Percentiles rank a stretch among this genome's conserved stretches.
Conservation (phyloP, 1,140 invertebrate species). For the Tetragnatha versicolor region DNA sequence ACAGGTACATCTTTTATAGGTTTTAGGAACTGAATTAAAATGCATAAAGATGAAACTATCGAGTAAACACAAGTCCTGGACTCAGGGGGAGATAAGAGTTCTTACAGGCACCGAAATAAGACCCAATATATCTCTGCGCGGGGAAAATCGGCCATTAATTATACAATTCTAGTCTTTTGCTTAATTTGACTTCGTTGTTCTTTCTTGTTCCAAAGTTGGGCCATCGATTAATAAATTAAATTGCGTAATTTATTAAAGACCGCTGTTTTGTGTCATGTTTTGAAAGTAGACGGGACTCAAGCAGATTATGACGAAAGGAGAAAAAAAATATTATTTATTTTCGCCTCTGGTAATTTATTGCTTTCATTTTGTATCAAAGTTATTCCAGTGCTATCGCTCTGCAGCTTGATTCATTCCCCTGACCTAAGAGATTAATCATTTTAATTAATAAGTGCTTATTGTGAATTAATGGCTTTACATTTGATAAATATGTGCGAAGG, state of each 20-base stretch:
- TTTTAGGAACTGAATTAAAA: too few species aligned
- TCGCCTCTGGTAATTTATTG: conserved; percentile 33
- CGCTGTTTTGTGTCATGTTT: conserved; percentile 19
- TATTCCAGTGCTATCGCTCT: conserved; percentile 29
- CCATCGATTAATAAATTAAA: conserved; percentile 42
- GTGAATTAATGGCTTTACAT: conserved; percentile 7
- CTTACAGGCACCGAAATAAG: conserved; percentile 12
- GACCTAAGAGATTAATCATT: conserved; percentile 21
- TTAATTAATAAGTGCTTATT: conserved; percentile 29
- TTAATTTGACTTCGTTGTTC: conserved; percentile 13
- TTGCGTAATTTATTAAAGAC: conserved; percentile 31
- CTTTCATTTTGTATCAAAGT: conserved; percentile 25
- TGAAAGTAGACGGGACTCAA: conserved; percentile 17
- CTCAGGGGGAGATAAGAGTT: too few species aligned
- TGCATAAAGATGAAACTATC: too few species aligned
- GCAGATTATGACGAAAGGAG: not conserved
- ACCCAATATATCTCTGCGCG: not conserved
- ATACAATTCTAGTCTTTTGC: conserved; percentile 13
- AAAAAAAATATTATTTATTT: conserved; percentile 27
- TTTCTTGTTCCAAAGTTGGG: not conserved
- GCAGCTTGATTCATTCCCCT: conserved; percentile 20
- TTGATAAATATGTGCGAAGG: conserved; percentile 11
- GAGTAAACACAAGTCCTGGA: too few species aligned
- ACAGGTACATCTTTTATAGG: too few species aligned
- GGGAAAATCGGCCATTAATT: conserved; percentile 12